These are phyloP conservation scores for Setophaga coronata DNA, from an alignment of 2,113 vertebrate genomes.

Conservation along the genomic window DNA sequence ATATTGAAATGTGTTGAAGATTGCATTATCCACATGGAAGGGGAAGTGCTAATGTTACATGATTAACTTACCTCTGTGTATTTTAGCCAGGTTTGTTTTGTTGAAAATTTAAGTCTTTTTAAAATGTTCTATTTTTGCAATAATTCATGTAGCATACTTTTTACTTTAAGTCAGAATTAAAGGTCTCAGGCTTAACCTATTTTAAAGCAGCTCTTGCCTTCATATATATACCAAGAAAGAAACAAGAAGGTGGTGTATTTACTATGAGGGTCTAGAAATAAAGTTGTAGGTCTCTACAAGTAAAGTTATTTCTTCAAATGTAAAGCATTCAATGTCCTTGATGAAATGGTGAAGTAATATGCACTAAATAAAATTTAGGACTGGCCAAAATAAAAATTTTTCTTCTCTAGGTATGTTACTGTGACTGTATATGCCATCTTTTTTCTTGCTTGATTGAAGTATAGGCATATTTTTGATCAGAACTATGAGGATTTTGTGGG, in stretches of 20 bases:
- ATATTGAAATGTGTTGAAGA: not conserved
- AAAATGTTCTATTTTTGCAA: not conserved
- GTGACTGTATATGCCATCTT: not conserved
- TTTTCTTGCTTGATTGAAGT: not conserved
- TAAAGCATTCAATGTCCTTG: not conserved
- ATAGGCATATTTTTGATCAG: not conserved
- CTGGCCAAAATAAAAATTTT: not conserved
- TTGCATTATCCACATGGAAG: not conserved
- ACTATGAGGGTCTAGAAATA: not conserved
- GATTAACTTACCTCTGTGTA: not conserved
- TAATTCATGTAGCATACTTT: not conserved
- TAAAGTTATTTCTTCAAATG: not conserved
- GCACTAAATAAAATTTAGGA: not conserved
- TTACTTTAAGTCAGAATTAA: not conserved
- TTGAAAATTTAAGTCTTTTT: not conserved
- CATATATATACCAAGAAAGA: not conserved
- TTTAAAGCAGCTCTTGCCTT: not conserved
- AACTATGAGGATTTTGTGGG: not conserved
- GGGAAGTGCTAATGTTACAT: not conserved
- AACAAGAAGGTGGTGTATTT: not conserved
- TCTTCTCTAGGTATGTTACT: not conserved
- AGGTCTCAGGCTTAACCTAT: not conserved
- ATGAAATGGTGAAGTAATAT: not conserved
- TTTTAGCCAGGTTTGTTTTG: not conserved
- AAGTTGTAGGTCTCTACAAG: not conserved